phyloP scores from a whole-genome alignment of 2,113 vertebrate species.

The Lophius piscatorius region DNA sequence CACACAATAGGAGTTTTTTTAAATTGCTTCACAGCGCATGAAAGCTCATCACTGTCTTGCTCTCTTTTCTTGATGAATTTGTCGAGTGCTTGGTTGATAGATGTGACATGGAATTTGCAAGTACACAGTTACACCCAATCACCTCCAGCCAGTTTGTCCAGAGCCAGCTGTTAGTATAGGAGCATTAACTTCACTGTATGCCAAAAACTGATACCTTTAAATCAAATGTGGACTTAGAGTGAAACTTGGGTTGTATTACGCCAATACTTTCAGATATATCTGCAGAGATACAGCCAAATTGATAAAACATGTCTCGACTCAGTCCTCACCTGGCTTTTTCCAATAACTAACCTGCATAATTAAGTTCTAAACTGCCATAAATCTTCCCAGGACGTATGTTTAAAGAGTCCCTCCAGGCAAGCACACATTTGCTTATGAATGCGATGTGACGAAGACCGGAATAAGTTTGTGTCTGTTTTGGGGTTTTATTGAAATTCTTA shows the following conservation, averaged over 20 bases:
- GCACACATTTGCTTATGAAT: slow-evolving; percentile 70
- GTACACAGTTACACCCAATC: slow-evolving; percentile 36
- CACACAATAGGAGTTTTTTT: neutral
- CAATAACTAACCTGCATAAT: slow-evolving; percentile 77
- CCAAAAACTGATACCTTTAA: slow-evolving; percentile 64
- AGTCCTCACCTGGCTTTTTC: slow-evolving; percentile 74
- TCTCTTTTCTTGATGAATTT: slow-evolving; percentile 34
- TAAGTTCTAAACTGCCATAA: slow-evolving; percentile 72
- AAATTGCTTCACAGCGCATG: neutral
- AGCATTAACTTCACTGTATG: slow-evolving; percentile 37
- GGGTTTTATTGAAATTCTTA: slow-evolving; percentile 15
- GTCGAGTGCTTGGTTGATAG: slow-evolving; percentile 23
- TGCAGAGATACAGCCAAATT: slow-evolving; percentile 58
- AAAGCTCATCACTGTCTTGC: neutral
- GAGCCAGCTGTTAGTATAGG: slow-evolving; percentile 21
- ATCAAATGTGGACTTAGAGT: slow-evolving; percentile 69
- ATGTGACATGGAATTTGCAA: slow-evolving; percentile 33
- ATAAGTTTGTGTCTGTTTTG: slow-evolving; percentile 36
- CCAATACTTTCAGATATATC: slow-evolving; percentile 53
- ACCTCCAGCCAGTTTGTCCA: slow-evolving; percentile 38
- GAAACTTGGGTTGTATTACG: slow-evolving; percentile 56
- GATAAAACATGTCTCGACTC: slow-evolving; percentile 73
- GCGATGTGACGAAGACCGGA: slow-evolving; percentile 37
- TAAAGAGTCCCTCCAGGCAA: slow-evolving; percentile 69
- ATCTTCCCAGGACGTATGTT: slow-evolving; percentile 67